A percentile compares a stretch with the other conserved stretches of the same genome.
Evolutionary conservation across 2,113 vertebrate genomes (phyloP).

Genomic region (Micronisus gabar): DNA sequence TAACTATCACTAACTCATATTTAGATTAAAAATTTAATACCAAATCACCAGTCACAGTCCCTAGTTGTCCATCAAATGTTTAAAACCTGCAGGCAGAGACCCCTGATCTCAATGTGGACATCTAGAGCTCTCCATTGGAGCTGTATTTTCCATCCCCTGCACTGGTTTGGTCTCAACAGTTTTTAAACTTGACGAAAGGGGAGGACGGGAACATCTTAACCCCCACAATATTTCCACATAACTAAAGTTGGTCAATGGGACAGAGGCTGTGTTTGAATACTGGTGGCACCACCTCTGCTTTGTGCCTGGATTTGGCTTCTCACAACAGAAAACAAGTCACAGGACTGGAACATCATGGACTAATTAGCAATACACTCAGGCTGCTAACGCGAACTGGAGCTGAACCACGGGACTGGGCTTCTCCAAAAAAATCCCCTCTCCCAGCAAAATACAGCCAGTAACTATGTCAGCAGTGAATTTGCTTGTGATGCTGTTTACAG

Average conservation of each 20-base stretch:
- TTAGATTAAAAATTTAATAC: neutral
- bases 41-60: neutral
- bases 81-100: neutral
- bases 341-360: neutral
- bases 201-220: neutral
- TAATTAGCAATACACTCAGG: rapidly evolving
- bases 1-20: neutral
- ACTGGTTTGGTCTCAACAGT: neutral
- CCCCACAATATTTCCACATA: neutral
- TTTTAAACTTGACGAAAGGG: neutral
- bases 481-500: neutral
- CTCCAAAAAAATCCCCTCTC: neutral
- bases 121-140: neutral
- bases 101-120: neutral
- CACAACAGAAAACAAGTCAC: neutral
- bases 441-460: neutral
- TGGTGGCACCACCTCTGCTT: neutral
- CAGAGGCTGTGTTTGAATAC: neutral
- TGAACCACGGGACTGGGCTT: neutral
- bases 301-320: neutral
- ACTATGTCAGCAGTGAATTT: neutral
- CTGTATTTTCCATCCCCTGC: neutral
- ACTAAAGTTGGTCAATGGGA: neutral
- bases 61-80: neutral
- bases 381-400: neutral